Percentiles rank a stretch among this genome's conserved stretches.
phyloP scores from a whole-genome alignment of 2,888 invertebrate genomes.

The Xylota sylvarum region DNA sequence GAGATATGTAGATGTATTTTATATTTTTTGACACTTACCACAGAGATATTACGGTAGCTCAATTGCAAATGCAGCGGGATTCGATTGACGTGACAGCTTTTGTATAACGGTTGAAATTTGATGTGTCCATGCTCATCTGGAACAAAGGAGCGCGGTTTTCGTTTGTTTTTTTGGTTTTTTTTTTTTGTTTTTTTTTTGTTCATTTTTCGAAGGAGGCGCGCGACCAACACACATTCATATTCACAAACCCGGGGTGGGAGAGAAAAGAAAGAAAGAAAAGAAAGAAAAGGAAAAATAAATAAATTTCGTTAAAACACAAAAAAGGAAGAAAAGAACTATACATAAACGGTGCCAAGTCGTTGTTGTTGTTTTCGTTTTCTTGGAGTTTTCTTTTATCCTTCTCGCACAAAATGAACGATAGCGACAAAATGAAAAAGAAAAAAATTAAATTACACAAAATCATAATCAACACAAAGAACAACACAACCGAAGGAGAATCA shows the following conservation, averaged over 20 bases:
- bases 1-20: slow-evolving; percentile 7
- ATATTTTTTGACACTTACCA: slow-evolving; percentile 86
- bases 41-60: slow-evolving; percentile 90
- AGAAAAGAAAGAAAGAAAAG: slow-evolving; percentile 54
- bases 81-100: slow-evolving; percentile 90
- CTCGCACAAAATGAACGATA: slow-evolving; percentile 22
- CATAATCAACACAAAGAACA: slow-evolving; percentile 26
- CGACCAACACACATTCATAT: slow-evolving; percentile 49
- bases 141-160: slow-evolving; percentile 63
- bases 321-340: slow-evolving; percentile 14
- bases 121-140: slow-evolving; percentile 87
- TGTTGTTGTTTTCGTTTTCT: slow-evolving; percentile 5
- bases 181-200: slow-evolving; percentile 79
- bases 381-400: not conserved
- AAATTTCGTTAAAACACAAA: slow-evolving; percentile 46
- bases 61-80: slow-evolving; percentile 89
- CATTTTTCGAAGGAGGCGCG: slow-evolving; percentile 43
- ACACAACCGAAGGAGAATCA: slow-evolving; percentile 4
- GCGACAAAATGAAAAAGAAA: slow-evolving; percentile 34
- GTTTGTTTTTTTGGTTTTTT: slow-evolving; percentile 70
- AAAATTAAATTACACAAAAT: slow-evolving; percentile 20
- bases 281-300: slow-evolving; percentile 76
- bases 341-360: slow-evolving; percentile 47
- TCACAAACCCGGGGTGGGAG: slow-evolving; percentile 54
- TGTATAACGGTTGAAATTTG: slow-evolving; percentile 91